phyloP scores from a whole-genome alignment of 2,113 vertebrate genomes.

The Galemys pyrenaicus region DNA sequence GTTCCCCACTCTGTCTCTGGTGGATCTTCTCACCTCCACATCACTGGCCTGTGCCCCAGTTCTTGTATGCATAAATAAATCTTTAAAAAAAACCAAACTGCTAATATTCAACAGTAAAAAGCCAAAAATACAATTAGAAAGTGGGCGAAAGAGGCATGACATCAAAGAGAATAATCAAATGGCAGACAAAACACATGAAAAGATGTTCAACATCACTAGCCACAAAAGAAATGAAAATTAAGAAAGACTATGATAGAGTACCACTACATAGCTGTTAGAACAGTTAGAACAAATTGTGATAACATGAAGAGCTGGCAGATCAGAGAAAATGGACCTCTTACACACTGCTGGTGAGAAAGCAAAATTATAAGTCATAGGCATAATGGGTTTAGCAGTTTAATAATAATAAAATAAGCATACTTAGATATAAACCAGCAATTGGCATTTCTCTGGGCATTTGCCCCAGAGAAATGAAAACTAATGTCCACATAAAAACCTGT shows the following conservation, averaged over 20 bases:
- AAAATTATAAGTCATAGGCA: neutral
- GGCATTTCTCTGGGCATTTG: neutral
- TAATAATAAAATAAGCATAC: neutral
- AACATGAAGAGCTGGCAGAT: neutral
- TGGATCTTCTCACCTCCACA: too few relatives aligned
- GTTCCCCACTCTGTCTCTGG: too few relatives aligned
- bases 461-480: neutral
- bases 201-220: neutral
- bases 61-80: too few relatives aligned
- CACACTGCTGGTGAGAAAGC: neutral
- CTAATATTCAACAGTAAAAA: neutral
- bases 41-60: too few relatives aligned
- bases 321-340: slow-evolving; percentile 13
- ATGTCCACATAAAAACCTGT: neutral
- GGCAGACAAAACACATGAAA: neutral
- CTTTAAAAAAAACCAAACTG: neutral
- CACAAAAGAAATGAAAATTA: slow-evolving; percentile 5
- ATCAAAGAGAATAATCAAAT: neutral
- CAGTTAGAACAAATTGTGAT: slow-evolving; percentile 3
- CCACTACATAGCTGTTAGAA: neutral
- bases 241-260: neutral
- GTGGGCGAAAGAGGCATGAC: neutral
- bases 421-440: neutral
- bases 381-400: neutral
- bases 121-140: neutral